These are phyloP conservation scores for Drosophila nikananu DNA, from an alignment of 1,140 invertebrate genomes.

Conservation along the genomic window DNA sequence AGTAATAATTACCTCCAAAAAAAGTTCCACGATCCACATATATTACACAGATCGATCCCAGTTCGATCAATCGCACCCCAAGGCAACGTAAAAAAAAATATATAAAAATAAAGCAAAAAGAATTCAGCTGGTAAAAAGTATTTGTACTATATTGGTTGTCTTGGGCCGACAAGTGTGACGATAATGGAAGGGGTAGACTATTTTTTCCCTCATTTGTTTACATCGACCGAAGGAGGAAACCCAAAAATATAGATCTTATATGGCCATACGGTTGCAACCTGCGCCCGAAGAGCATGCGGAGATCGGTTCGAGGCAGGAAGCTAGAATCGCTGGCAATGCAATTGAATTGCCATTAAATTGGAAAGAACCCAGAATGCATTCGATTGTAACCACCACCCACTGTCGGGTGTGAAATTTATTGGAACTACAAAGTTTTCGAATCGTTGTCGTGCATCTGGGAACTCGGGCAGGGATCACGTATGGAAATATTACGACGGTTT, in stretches of 20 bases:
- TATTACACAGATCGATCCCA: slow-evolving; percentile 28
- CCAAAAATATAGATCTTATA: slow-evolving; percentile 58
- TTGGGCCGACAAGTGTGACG: slow-evolving; percentile 58
- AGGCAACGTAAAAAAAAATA: slow-evolving; percentile 20
- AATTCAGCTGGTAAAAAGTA: slow-evolving; percentile 36
- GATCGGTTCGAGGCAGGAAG: slow-evolving; percentile 54
- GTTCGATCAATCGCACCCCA: slow-evolving; percentile 15
- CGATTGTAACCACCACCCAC: slow-evolving; percentile 21
- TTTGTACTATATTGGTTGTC: slow-evolving; percentile 51
- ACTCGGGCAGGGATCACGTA: not conserved
- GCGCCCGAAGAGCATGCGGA: slow-evolving; percentile 18
- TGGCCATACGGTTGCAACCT: slow-evolving; percentile 74
- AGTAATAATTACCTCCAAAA: slow-evolving; percentile 73
- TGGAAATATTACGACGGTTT: not conserved
- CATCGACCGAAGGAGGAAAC: slow-evolving; percentile 54
- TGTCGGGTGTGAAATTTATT: slow-evolving; percentile 51
- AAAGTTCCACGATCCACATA: slow-evolving; percentile 8
- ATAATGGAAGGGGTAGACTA: slow-evolving; percentile 18
- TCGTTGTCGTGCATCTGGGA: slow-evolving; percentile 29
- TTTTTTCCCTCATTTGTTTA: slow-evolving; percentile 52
- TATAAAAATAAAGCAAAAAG: slow-evolving; percentile 36
- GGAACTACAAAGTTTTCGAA: slow-evolving; percentile 1
- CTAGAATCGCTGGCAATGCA: slow-evolving; percentile 63
- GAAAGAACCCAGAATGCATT: slow-evolving; percentile 24
- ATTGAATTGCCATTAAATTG: slow-evolving; percentile 76